Evolutionary conservation across 2,888 invertebrate species (phyloP).

Genomic region (Drosophila greeni): DNA sequence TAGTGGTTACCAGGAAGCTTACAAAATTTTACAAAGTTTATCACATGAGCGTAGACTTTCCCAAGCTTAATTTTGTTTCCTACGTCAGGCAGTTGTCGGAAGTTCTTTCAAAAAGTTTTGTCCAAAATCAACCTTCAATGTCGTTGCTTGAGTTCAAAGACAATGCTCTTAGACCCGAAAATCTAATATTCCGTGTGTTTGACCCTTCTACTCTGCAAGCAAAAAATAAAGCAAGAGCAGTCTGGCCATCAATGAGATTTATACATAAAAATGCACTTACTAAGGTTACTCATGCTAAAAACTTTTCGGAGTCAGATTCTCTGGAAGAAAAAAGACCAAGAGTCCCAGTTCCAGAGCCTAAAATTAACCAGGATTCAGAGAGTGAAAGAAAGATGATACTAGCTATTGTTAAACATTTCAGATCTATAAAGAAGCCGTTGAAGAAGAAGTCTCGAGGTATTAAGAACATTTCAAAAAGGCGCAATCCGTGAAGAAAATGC

Average conservation of each 20-base stretch:
- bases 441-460: background rate
- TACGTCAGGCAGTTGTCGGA: background rate
- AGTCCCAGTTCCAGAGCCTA: background rate
- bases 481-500: too few species aligned
- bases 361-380: background rate
- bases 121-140: background rate
- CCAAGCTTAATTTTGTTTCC: conserved; percentile 26
- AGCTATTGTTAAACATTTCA: background rate
- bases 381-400: background rate
- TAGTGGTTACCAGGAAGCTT: background rate
- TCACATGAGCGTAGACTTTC: conserved; percentile 21
- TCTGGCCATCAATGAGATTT: conserved; percentile 31
- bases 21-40: conserved; percentile 8
- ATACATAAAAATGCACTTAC: too few species aligned
- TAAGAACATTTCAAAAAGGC: background rate
- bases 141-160: conserved; percentile 41
- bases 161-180: background rate
- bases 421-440: background rate
- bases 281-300: background rate
- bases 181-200: background rate
- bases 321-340: too few species aligned
- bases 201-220: background rate
- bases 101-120: background rate
- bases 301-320: background rate
- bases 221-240: conserved; percentile 10